Base-by-base conservation (phyloP, 1,140 invertebrate species). In the Aphaenogaster rudis region DNA sequence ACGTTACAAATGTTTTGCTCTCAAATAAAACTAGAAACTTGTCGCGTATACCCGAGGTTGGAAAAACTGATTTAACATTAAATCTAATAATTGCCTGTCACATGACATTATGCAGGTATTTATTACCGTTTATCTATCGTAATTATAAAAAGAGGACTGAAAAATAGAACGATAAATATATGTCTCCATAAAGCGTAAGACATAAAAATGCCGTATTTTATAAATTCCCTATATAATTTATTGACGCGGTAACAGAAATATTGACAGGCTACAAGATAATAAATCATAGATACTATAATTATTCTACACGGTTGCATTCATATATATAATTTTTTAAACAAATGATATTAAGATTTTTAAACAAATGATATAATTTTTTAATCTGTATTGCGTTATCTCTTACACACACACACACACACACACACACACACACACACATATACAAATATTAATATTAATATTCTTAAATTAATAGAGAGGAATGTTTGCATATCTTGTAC, bases 91-190 rank as follows among this genome's bases (percentile, higher is more conserved):
- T 17, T 8, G 13, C 0, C 33, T 52, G 0, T 52, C 28, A n/a
- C 13, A 59, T 39, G 3, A 45, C 4, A 21, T 67, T 69, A 69
- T 48, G 39, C 17, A 66, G 9, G 1, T 50, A 52, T 9, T 63
- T 78, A 66, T 80, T 64, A 78, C 33, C n/a, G 21, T 78, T 78
- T 79, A 36, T 3, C 0, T 64, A 50, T 33, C 13, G 7, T 64
- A 78, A 64, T 36, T 13, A 76, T 36, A 59, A 66, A 66, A 48
- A 66, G 17, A n/a, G 17, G 66, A 0, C 39, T 21, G 74, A 71
- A 33, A 81, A 71, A 81, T 81, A 57, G 17, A 11, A 71, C 2
- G 15, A n/a, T 33, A 81, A 80, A 66, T 28, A 39, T 54, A 13
- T 21, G 5, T 17, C 6, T 15, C 0, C 54, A 17, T 7, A 13